Evolutionary conservation across 2,888 invertebrate species (phyloP).

Genomic region (Furcula furcula): DNA sequence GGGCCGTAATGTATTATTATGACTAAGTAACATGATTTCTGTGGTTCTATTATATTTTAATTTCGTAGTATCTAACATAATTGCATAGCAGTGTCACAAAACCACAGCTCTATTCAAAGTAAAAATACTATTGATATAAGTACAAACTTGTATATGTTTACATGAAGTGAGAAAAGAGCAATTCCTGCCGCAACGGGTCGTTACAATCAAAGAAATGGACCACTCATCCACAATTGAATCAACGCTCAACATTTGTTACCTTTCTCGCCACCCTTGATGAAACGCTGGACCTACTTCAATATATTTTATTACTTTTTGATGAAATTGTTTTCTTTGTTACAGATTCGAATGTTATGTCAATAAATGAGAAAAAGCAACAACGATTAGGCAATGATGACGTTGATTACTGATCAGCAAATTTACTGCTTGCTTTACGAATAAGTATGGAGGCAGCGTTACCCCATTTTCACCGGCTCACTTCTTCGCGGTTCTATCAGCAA

Average conservation of each 20-base stretch:
- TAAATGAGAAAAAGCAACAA: constrained; percentile 9
- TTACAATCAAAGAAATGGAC: constrained; percentile 69
- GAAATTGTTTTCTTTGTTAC: constrained; percentile 36
- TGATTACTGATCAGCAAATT: constrained; percentile 15
- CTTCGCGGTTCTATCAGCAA: constrained; percentile 70
- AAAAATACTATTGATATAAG: too few species aligned
- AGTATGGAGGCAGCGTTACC: constrained; percentile 73
- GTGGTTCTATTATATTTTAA: too few species aligned
- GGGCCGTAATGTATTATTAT: too few species aligned
- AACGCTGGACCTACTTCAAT: constrained; percentile 12
- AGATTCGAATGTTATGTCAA: constrained; percentile 30
- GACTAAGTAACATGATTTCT: too few species aligned
- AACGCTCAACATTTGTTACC: constrained; percentile 26
- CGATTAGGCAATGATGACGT: constrained; percentile 21
- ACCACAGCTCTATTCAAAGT: too few species aligned
- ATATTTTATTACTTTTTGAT: constrained; percentile 31
- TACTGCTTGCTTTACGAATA: constrained; percentile 8
- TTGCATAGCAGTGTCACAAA: too few species aligned
- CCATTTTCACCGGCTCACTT: constrained; percentile 63
- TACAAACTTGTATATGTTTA: too few species aligned
- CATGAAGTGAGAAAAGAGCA: constrained; percentile 29
- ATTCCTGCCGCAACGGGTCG: constrained; percentile 26
- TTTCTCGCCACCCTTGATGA: constrained; percentile 29
- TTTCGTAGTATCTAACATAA: too few species aligned
- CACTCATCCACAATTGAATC: constrained; percentile 48